Evolutionary conservation across 2,888 invertebrate species (phyloP).

Genomic region (Chrysodeixis includens): DNA sequence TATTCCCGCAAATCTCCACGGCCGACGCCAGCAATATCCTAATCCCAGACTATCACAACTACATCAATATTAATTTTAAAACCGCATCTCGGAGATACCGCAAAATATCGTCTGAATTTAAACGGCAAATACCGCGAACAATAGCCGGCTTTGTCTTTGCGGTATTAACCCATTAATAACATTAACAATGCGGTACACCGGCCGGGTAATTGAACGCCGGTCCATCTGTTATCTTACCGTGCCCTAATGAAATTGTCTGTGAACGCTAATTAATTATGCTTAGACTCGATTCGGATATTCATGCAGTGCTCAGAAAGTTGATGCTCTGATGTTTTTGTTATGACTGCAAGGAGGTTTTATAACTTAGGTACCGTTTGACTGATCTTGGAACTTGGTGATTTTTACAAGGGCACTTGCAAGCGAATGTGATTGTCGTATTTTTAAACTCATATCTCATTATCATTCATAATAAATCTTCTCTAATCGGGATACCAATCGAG

Average conservation of each 20-base stretch:
- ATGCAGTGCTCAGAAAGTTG: neutral
- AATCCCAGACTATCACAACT: constrained; percentile 18
- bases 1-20: neutral
- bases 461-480: no score
- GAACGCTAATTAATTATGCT: constrained; percentile 74
- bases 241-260: constrained; percentile 75
- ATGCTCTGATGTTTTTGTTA: neutral
- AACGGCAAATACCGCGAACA: constrained; percentile 58
- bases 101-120: constrained; percentile 60
- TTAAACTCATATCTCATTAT: neutral
- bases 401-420: no score
- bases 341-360: neutral
- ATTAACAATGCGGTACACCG: constrained; percentile 76
- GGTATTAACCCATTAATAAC: constrained; percentile 79
- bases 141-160: constrained; percentile 72
- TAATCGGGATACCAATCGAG: neutral
- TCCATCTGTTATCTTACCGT: constrained; percentile 75
- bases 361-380: no score
- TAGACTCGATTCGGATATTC: constrained; percentile 50
- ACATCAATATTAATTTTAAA: constrained; percentile 61
- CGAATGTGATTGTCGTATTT: neutral
- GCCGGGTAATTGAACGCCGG: constrained; percentile 73
- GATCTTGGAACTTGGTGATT: no score
- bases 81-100: constrained; percentile 49
- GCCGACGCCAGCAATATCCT: neutral